Evolutionary conservation across 2,113 vertebrate genomes (phyloP), one percentile per base, ranked within the genome.

Genomic region (Phaethornis superciliosus): DNA sequence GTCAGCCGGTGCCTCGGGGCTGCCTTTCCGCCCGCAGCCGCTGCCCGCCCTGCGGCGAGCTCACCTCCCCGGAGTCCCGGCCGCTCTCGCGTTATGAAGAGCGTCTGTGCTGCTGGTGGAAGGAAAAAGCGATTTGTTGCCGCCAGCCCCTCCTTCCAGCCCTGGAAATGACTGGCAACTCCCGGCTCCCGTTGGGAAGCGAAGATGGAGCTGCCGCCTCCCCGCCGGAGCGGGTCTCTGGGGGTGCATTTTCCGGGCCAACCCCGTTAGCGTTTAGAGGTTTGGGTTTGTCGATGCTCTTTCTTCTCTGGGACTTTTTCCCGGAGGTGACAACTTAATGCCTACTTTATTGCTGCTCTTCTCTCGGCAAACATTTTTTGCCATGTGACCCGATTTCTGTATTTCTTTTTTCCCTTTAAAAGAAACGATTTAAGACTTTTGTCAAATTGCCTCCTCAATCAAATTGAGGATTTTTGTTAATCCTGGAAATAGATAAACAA

Each of bases 51-150:
- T 46, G 91, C 72, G 55, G 59, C 51, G 35, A 88, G n/a, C 76
- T 44, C 83, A 37, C 54, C 67, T 86, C 63, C 83, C 85, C 56
- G 51, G 72, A 14, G 87, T 78, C 64, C 42, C 44, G 28, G 78
- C 28, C 79, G 59, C 71, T 87, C 92, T 93, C 82, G 90, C 94
- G 80, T 46, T 93, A 8, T 1, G 2, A 58, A 59, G 46, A 70
- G 74, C n/a, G 80, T 42, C 56, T 46, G 77, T 28, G 69, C 56
- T 12, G 87, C 56, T 12, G 87, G 12, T 44, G 89, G 69, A 78
- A 95, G 91, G 89, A 23, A 76, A 64, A 89, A 92, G 74, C 83
- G 94, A 96, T 96, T 95, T 95, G 96, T 91, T 86, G 93, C 56
- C 74, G 89, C 42, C 94, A 15, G 94, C 93, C 78, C 96, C 96